Conservation (phyloP, 2,888 invertebrate genomes). For the Lydus trimaculatus region DNA sequence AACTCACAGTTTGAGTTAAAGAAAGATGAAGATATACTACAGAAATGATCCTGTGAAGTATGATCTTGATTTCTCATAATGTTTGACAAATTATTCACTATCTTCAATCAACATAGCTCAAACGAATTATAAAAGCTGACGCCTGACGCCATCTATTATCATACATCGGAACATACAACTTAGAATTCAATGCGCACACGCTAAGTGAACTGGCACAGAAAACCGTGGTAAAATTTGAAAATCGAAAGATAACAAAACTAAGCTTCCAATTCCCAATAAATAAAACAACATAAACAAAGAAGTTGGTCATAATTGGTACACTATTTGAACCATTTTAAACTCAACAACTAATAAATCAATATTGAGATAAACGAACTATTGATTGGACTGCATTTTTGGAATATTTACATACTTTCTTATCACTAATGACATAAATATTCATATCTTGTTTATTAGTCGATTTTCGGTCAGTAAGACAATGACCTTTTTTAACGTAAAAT, state of each 20-base stretch:
- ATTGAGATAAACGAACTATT: not conserved
- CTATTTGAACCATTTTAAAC: not conserved
- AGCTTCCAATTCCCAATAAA: too few relatives aligned
- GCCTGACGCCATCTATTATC: not conserved
- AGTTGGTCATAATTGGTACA: not conserved
- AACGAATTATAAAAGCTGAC: not conserved
- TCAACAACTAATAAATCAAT: not conserved
- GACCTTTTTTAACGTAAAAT: not conserved
- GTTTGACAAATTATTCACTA: not conserved
- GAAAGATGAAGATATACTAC: slow-evolving; percentile 69
- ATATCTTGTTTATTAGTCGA: not conserved
- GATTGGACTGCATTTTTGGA: not conserved
- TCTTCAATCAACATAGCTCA: not conserved
- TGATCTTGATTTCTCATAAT: slow-evolving; percentile 45
- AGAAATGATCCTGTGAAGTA: slow-evolving; percentile 74
- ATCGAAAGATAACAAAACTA: too few relatives aligned
- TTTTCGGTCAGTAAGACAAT: not conserved
- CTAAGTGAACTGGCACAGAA: too few relatives aligned
- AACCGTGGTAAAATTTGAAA: too few relatives aligned
- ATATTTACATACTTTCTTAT: not conserved
- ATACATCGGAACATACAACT: too few relatives aligned
- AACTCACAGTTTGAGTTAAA: slow-evolving; percentile 63
- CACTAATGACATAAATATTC: not conserved
- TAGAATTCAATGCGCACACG: too few relatives aligned
- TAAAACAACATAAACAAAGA: too few relatives aligned